These are phyloP conservation scores for Bombyx mandarina DNA, from an alignment of 1,140 invertebrate genomes.

Conservation along the genomic window DNA sequence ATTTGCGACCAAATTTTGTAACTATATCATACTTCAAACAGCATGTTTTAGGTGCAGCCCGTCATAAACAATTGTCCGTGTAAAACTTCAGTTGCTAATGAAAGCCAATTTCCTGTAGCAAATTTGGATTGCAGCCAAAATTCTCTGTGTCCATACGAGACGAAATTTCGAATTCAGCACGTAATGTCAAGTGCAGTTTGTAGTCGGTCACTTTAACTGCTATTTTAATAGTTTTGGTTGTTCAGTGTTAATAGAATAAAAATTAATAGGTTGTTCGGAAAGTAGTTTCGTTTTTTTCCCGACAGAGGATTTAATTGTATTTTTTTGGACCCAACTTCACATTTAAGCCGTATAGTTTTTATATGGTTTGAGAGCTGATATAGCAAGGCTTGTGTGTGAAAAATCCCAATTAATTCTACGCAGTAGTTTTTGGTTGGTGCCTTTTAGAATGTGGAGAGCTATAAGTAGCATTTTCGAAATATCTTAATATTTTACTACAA, in stretches of 20 bases:
- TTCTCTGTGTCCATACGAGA: constrained; percentile 8
- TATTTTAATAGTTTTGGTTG: constrained; percentile 1
- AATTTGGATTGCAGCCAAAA: constrained; percentile 14
- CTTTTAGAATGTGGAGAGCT: background rate
- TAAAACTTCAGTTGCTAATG: constrained; percentile 13
- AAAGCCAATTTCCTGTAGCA: constrained; percentile 9
- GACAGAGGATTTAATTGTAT: background rate
- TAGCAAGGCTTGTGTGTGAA: too few species aligned
- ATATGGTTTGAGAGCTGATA: too few species aligned
- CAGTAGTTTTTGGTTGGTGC: too few species aligned
- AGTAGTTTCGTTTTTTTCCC: background rate
- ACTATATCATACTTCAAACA: background rate
- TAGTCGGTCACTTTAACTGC: background rate
- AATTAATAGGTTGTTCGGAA: too few species aligned
- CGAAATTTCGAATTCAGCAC: constrained; percentile 11
- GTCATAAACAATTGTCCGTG: background rate
- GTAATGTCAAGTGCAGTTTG: background rate
- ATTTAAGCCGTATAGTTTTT: too few species aligned
- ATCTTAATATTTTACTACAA: too few species aligned
- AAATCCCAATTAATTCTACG: too few species aligned
- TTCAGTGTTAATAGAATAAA: background rate
- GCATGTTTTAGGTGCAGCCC: background rate
- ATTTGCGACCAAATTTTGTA: background rate
- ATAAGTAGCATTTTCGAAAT: background rate
- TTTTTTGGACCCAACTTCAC: too few species aligned